A percentile compares a stretch with the other conserved stretches of the same genome.
Evolutionary conservation across 2,113 vertebrate species (phyloP).

Genomic region (Bufo gargarizans): DNA sequence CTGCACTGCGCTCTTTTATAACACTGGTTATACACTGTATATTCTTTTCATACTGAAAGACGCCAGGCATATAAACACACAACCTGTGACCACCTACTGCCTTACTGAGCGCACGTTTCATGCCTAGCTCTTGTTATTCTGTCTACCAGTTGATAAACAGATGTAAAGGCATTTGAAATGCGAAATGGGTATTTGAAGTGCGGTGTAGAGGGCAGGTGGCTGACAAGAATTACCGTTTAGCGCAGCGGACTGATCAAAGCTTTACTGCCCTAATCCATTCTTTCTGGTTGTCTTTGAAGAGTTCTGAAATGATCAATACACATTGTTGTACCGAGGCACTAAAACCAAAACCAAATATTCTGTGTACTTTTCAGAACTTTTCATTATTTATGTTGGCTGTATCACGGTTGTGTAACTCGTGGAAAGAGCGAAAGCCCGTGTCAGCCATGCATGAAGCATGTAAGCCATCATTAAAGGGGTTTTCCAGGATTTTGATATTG

Average conservation of each 20-base stretch:
- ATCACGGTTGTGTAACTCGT: too few relatives aligned
- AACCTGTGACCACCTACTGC: background rate
- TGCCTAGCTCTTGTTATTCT: constrained; percentile 6
- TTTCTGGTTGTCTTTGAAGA: background rate
- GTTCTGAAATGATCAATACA: constrained; percentile 15
- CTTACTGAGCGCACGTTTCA: background rate
- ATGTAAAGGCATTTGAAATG: constrained; percentile 49
- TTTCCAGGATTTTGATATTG: too few relatives aligned
- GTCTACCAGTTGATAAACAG: constrained; percentile 25
- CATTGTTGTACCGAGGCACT: background rate
- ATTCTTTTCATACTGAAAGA: background rate
- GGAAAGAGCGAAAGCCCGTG: too few relatives aligned
- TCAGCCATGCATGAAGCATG: too few relatives aligned
- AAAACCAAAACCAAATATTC: background rate
- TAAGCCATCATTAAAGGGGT: too few relatives aligned
- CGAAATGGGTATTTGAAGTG: constrained; percentile 33
- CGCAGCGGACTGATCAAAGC: constrained; percentile 18
- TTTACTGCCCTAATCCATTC: background rate
- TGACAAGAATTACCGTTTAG: constrained; percentile 6
- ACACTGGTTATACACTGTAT: background rate
- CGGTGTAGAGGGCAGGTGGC: constrained; percentile 18
- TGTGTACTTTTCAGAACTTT: background rate
- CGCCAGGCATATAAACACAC: background rate
- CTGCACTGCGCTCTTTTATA: background rate
- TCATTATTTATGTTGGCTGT: background rate